Base-by-base conservation (phyloP, 2,113 vertebrate genomes). In the Colius striatus region DNA sequence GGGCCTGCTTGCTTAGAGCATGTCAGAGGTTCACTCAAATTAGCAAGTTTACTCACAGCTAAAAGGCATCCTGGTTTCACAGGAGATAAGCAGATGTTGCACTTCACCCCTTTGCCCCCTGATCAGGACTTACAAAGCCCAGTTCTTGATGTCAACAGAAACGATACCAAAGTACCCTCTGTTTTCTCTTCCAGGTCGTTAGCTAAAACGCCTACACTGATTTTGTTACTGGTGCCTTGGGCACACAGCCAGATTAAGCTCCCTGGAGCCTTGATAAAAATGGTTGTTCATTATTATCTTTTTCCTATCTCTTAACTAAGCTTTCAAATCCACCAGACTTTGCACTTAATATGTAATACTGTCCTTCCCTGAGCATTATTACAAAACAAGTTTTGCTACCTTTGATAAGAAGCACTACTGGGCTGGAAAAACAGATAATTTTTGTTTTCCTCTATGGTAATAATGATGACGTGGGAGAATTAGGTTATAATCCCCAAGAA, bases 181-280 rank as follows among this genome's bases (percentile, higher is more conserved):
- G 85, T 90, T 93, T 94, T 90, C 57, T 93, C 55, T 94, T 97
- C 77, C 57, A 95, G 87, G 70, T 66, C 80, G 15, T 88, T 92
- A 94, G 71, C 65, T 92, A 63, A 93, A 94, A 54, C 1, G 15
- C 5, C 2, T 62, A 81, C 43, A 12, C 58, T 53, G 53, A 80
- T 71, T 84, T 57, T 61, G 66, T 72, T 65, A 48, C 50, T 11
- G 30, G 20, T 78, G 41, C 81, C 73, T 67, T 77, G 68, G 73
- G 83, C 83, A 63, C 70, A 12, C 2, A 3, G 68, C 70, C 91
- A 91, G 78, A 68, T 92, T 75, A 92, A 84, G 78, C 58, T 94
- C 58, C 53, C 51, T 63, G 41, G 41, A 70, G 67, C 26, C 43
- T 79, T 57, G 62, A 68, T 79, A 85, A 32, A 21, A 32, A 21